phyloP scores from a whole-genome alignment of 2,113 vertebrate genomes.

The Zootoca vivipara region DNA sequence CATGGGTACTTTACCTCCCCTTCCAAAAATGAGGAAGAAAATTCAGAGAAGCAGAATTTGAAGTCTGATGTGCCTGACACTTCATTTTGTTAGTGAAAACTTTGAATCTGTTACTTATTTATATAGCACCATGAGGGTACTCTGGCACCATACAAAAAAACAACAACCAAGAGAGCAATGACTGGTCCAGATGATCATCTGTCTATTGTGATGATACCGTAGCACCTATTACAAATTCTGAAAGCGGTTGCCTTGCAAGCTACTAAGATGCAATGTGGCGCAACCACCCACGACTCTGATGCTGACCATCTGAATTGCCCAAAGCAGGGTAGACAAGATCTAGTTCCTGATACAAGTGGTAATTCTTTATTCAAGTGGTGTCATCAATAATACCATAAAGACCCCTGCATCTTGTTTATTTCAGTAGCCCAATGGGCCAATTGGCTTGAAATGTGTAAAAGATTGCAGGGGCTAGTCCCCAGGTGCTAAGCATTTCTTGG shows the following conservation, averaged over 20 bases:
- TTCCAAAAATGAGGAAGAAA: not conserved
- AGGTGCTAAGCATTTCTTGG: conserved; percentile 11
- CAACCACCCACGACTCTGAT: not conserved
- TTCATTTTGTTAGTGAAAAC: not conserved
- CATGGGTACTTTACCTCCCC: not conserved
- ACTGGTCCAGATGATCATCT: not conserved
- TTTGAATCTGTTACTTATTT: not conserved
- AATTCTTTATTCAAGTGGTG: not conserved
- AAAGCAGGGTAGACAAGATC: not conserved
- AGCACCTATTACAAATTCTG: not conserved
- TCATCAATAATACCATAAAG: not conserved
- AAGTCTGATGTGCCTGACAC: not conserved
- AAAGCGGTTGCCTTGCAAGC: not conserved
- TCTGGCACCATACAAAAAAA: not conserved
- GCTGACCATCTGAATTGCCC: not conserved
- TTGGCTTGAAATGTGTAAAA: not conserved
- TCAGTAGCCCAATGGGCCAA: not conserved
- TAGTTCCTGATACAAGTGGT: not conserved
- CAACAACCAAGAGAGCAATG: not conserved
- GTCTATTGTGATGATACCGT: not conserved
- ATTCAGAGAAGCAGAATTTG: not conserved
- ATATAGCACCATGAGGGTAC: not conserved
- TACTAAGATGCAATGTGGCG: no score
- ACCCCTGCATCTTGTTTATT: not conserved
- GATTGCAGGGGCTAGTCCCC: not conserved